These are phyloP conservation scores for Argentina silus DNA, from an alignment of 2,797 vertebrate genomes.

Conservation along the genomic window DNA sequence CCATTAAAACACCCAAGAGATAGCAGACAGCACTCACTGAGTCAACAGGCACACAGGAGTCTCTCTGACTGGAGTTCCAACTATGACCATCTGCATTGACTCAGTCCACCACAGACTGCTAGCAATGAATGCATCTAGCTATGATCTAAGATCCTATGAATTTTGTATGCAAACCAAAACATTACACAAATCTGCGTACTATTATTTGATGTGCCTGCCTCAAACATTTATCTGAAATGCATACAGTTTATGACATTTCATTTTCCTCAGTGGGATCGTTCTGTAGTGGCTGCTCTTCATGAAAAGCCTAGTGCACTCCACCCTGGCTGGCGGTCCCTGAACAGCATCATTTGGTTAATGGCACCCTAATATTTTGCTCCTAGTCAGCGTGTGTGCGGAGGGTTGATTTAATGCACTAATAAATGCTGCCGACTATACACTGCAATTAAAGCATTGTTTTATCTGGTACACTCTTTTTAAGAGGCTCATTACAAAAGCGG, in stretches of 20 bases:
- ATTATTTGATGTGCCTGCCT: no score
- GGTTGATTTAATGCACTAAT: slow-evolving; percentile 69
- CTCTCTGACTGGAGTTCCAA: no score
- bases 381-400: slow-evolving; percentile 59
- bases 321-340: slow-evolving; percentile 51
- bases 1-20: slow-evolving; percentile 26
- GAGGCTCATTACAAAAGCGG: slow-evolving; percentile 70
- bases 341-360: slow-evolving; percentile 74
- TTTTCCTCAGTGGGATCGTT: background rate
- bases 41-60: background rate
- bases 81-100: no score
- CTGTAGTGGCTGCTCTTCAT: slow-evolving; percentile 59
- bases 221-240: no score
- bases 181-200: no score
- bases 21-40: background rate
- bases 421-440: slow-evolving; percentile 56
- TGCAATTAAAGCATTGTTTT: slow-evolving; percentile 72
- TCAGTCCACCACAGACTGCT: no score
- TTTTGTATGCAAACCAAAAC: no score
- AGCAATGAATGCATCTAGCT: no score
- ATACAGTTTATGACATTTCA: no score
- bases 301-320: slow-evolving; percentile 57
- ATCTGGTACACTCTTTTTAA: slow-evolving; percentile 57
- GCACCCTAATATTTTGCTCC: slow-evolving; percentile 70
- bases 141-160: no score